Evolutionary conservation across 2,888 invertebrate species (phyloP).

Genomic region (Orthonychiurus folsomi): DNA sequence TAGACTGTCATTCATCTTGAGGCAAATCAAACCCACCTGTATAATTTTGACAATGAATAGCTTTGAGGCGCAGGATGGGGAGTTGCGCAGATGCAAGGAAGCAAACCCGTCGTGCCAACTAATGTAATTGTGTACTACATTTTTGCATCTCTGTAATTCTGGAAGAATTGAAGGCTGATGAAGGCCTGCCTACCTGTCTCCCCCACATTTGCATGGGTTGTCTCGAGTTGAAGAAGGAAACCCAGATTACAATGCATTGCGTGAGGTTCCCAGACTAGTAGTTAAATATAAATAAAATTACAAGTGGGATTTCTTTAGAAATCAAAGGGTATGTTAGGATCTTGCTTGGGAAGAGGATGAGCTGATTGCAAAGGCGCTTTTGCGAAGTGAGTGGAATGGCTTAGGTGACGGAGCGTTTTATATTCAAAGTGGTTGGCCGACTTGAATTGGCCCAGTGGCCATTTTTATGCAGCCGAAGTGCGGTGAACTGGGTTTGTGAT

Average conservation of each 20-base stretch:
- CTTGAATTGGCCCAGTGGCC: not conserved
- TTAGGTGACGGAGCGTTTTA: not conserved
- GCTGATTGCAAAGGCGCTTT: not conserved
- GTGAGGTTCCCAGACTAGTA: no score
- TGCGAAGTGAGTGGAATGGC: not conserved
- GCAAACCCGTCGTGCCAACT: no score
- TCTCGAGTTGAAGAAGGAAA: not conserved
- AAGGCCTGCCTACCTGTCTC: no score
- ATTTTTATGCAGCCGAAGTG: not conserved
- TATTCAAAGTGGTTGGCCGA: not conserved
- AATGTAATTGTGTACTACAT: not conserved
- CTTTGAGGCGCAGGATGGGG: no score
- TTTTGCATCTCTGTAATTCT: not conserved
- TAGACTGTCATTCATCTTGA: no score
- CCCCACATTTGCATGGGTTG: not conserved
- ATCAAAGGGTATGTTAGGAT: no score
- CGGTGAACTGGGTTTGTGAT: not conserved
- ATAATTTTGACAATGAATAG: no score
- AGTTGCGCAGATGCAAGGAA: no score
- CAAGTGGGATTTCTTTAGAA: not conserved
- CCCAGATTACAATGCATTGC: not conserved
- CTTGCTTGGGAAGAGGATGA: not conserved
- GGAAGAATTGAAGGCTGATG: not conserved
- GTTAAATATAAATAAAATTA: not conserved
- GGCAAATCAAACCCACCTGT: not conserved